Evolutionary conservation across 2,888 invertebrate species (phyloP).

Genomic region (Cacoxenus indagator): DNA sequence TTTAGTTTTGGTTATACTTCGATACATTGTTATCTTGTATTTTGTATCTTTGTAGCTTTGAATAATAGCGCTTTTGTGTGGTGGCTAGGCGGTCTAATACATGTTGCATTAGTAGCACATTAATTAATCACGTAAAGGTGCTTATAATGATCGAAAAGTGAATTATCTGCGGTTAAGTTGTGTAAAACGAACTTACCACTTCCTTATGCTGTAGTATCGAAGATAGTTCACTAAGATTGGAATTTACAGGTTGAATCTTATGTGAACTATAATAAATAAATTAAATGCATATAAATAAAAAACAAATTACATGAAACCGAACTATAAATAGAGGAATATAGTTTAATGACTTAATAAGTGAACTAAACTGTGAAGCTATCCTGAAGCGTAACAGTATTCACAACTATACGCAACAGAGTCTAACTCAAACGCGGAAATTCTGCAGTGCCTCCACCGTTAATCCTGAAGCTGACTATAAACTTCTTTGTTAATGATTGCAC

Average conservation of each 20-base stretch:
- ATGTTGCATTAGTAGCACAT: conserved; percentile 30
- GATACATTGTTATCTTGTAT: conserved; percentile 29
- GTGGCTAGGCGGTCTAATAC: conserved; percentile 17
- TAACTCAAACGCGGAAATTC: too few relatives aligned
- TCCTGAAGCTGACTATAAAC: too few relatives aligned
- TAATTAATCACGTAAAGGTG: conserved; percentile 37
- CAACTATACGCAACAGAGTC: too few relatives aligned
- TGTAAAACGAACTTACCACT: conserved; percentile 9
- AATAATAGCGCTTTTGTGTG: conserved; percentile 19
- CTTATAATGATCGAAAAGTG: conserved; percentile 56
- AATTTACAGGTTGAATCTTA: conserved; percentile 16
- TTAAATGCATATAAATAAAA: too few relatives aligned
- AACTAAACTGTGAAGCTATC: too few relatives aligned
- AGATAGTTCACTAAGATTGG: not conserved
- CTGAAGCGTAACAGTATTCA: too few relatives aligned
- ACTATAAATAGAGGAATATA: too few relatives aligned
- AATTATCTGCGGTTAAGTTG: conserved; percentile 37
- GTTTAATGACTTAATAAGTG: too few relatives aligned
- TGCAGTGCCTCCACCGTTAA: too few relatives aligned
- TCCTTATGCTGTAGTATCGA: not conserved
- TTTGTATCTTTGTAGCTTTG: not conserved
- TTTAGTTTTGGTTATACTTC: conserved; percentile 32
- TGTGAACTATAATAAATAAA: too few relatives aligned
- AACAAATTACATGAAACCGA: too few relatives aligned
- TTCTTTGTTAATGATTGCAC: too few relatives aligned